Evolutionary conservation across 2,888 invertebrate genomes (phyloP), one percentile per base, ranked within the genome.

Genomic region (Calliopum simillimum): DNA sequence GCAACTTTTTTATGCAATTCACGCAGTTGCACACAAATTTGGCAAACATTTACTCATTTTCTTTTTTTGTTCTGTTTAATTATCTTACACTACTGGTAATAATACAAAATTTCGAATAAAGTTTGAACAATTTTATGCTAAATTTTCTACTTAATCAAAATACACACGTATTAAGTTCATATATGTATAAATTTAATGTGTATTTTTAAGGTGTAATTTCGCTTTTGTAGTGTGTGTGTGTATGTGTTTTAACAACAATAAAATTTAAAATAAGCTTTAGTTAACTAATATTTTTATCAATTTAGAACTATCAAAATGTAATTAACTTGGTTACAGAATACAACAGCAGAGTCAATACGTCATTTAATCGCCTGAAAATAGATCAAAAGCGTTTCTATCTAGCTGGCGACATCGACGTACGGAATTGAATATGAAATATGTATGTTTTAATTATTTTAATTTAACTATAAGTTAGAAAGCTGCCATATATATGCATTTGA

Each of bases 281-380:
- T 58, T 59, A 59, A 21, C 46, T 61, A 61, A 61, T 44, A 46
- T 61, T 61, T 61, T 44, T 33, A 33, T 33, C 33, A 19, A 46
- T 61, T 21, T 46, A 44, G 33, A 33, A 43, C 41, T 61, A 71
- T 66, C 53, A 58, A 75, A 71, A 74, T 72, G 68, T 75, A 75
- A 75, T 75, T 74, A 74, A 75, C 75, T 74, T 74, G 74, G 71
- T 75, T 75, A 69, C 74, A 47, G 68, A 71, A 49, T 49, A 61
- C 66, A 75, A 74, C 74, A 72, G 74, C 71, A 72, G 76, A 73
- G 53, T 53, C 49, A 49, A 6, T 16, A 49, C 49, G n/a, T 16
- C 14, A 12, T 12, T 21, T 56, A 3, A 23, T 33, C 55, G 55
- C 25, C 55, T 23, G 23, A 21, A 56, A 25, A 13, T 16, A 25